Evolutionary conservation across 2,888 invertebrate genomes (phyloP), one percentile per base, ranked within the genome.

Genomic region (Caenorhabditis zanzibari): DNA sequence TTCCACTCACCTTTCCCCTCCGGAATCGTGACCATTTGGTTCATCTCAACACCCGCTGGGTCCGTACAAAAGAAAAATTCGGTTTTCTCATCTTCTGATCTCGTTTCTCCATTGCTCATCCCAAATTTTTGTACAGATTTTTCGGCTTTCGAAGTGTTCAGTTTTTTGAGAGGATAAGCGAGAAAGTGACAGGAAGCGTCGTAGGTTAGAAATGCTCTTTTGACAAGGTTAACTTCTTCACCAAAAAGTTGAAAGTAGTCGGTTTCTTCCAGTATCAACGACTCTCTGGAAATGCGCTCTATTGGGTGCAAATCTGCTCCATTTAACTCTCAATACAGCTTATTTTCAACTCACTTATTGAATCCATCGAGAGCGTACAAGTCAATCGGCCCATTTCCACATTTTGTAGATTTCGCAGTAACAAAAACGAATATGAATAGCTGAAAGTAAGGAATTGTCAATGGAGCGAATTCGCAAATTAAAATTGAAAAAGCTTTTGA

Each of bases 61-160:
- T 38, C 9, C 0, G 71, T 75, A 47, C 81, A 82, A 41, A 82
- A 76, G 32, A 81, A 81, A 14, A 71, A 71, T 4, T 61, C 12
- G 9, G 19, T 61, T 4, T 22, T 19, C 19, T 32, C 22, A 49
- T 76, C 69, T 7, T n/a, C 28, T 1, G 69, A 76, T n/a, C 28
- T 22, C 38, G 61, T 26, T 22, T 3, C 4, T n/a, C 56, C 28
- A 26, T 41, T 24, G 12, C 26, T 12, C 47, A 54, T 52, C 35
- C 14, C 38, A 38, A 28, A 74, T 19, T 64, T 44, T 10, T 12
- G 26, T 1, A 75, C 0, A 32, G 4, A 28, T 52, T 26, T 54
- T 7, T 54, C 26, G 14, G 32, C 6, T 22, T 9, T 16, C 22
- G 32, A 32, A 10, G 6, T 7, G 22, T 24, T 47, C 9, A 66